Base-by-base conservation (phyloP, 2,888 invertebrate genomes). In the Drosophila engyochracea region DNA sequence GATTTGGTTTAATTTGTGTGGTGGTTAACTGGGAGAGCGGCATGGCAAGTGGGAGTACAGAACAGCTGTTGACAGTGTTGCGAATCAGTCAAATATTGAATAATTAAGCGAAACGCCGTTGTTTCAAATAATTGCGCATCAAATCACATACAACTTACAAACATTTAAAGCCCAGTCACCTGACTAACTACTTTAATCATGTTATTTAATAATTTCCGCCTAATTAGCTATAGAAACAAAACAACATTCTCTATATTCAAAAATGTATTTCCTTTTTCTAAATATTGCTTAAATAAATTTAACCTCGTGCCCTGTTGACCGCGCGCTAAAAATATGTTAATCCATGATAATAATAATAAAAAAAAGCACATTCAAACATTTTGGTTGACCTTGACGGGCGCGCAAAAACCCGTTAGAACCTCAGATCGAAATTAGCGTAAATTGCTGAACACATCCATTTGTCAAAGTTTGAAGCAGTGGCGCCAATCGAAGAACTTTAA, bases 231-330 rank as follows among this genome's bases (percentile, higher is more conserved):
- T 9, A 33, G 3, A 41, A 35, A 30, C 30, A 52, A 68, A 83
- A 64, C 70, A 75, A 75, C 80, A 83, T 80, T 80, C 83, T 79
- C 80, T 51, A 53, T 16, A 28, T 49, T 51, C 35, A 62, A 3
- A 67, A 61, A 60, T 28, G 16, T 72, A 87, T 83, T 91, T 89
- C 89, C 81, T 91, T 82, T 87, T 72, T 63, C 70, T 63, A 69
- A 75, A 70, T 65, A 69, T 57, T 51, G 63, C 47, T 72, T 55
- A 74, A 73, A 53, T 10, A 52, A 67, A 75, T 74, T 72, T 82
- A 67, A 82, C 91, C 86, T 86, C 91, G 91, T 90, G 90, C 90
- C 86, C 86, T 86, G 91, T 85, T 91, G 90, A 91, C 89, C 91
- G 74, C 75, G 53, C 66, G 70, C 70, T 53, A 66, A 83, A 74